phyloP scores from a whole-genome alignment of 2,113 vertebrate genomes.

The Dendrocopos noguchii region DNA sequence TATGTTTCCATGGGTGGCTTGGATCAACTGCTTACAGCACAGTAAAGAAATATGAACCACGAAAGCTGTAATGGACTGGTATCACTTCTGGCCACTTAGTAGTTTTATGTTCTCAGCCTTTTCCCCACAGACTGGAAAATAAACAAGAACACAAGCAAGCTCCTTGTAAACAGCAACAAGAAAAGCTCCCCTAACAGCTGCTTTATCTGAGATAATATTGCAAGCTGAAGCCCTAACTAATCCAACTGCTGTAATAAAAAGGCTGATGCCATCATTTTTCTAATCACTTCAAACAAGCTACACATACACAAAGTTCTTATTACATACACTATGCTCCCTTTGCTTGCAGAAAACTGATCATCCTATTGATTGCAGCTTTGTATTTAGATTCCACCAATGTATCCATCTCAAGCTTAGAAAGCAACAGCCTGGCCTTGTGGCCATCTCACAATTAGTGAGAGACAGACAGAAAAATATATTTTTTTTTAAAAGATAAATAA shows the following conservation, averaged over 20 bases:
- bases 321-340: not conserved
- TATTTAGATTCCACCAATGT: not conserved
- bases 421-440: not conserved
- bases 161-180: not conserved
- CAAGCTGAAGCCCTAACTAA: constrained; percentile 7
- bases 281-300: constrained; percentile 42
- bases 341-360: constrained; percentile 23
- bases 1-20: not conserved
- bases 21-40: not conserved
- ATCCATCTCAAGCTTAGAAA: not conserved
- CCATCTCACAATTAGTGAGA: not conserved
- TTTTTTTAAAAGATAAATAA: not conserved
- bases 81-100: not conserved
- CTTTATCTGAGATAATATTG: constrained; percentile 18
- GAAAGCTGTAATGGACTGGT: constrained; percentile 7
- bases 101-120: not conserved
- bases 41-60: constrained; percentile 12
- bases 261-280: constrained; percentile 26
- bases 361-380: constrained; percentile 31
- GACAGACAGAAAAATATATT: not conserved
- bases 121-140: not conserved
- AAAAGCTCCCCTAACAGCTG: constrained; percentile 17
- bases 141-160: constrained; percentile 6
- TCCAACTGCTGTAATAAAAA: constrained; percentile 37
- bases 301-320: constrained; percentile 11